phyloP scores from a whole-genome alignment of 2,113 vertebrate genomes.

The Gymnarchus niloticus region DNA sequence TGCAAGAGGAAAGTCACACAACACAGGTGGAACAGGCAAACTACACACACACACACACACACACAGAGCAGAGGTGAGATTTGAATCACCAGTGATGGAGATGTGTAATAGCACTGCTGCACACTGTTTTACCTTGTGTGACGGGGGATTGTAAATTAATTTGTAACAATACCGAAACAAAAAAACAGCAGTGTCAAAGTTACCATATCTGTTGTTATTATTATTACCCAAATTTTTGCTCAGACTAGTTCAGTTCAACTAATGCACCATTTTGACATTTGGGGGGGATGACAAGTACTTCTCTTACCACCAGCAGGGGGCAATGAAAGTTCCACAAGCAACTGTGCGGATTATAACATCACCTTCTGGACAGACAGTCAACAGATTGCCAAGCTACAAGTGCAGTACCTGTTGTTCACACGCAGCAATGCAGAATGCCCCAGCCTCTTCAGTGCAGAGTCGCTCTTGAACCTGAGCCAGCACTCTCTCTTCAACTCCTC shows the following conservation, averaged over 20 bases:
- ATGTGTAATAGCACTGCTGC: not conserved
- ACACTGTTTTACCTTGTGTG: too few species aligned
- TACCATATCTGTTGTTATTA: not conserved
- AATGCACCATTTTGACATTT: too few species aligned
- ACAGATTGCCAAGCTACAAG: slow-evolving; percentile 52
- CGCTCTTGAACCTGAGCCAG: slow-evolving; percentile 46
- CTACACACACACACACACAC: too few species aligned
- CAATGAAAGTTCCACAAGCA: not conserved
- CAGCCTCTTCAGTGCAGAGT: slow-evolving; percentile 53
- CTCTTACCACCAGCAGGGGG: slow-evolving; percentile 31
- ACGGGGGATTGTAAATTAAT: not conserved
- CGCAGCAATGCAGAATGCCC: slow-evolving; percentile 64
- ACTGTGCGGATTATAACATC: slow-evolving; percentile 57
- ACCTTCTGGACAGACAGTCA: slow-evolving; percentile 51
- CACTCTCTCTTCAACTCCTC: slow-evolving; percentile 67
- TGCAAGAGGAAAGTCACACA: too few species aligned
- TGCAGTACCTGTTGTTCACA: slow-evolving; percentile 80
- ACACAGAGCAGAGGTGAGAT: too few species aligned
- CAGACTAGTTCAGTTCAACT: too few species aligned
- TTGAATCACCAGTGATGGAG: too few species aligned
- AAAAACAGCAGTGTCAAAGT: not conserved
- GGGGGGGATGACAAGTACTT: not conserved
- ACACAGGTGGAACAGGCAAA: too few species aligned
- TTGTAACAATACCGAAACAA: not conserved
- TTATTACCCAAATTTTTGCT: too few species aligned